phyloP scores from a whole-genome alignment of 2,113 vertebrate species.

The Forbesichthys papilliferus region DNA sequence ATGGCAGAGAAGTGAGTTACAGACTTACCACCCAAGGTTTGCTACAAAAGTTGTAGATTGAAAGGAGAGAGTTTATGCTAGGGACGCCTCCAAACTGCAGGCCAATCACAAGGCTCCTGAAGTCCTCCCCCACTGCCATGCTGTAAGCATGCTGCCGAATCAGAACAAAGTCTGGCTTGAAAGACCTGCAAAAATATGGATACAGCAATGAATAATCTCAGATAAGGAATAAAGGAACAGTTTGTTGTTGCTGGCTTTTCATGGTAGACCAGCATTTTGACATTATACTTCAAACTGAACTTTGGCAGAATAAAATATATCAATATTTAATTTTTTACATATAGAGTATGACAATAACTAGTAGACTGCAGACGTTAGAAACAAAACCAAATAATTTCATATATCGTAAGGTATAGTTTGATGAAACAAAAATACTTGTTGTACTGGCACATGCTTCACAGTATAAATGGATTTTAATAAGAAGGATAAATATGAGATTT shows the following conservation, averaged over 20 bases:
- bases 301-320: not conserved
- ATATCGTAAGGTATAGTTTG: too few relatives aligned
- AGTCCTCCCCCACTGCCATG: slow-evolving; percentile 93
- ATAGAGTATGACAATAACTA: too few relatives aligned
- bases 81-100: slow-evolving; percentile 88
- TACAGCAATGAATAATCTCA: not conserved
- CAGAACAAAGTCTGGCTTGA: slow-evolving; percentile 92
- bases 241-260: slow-evolving; percentile 1
- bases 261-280: not conserved
- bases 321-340: too few relatives aligned
- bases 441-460: too few relatives aligned
- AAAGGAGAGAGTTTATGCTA: slow-evolving; percentile 89
- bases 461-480: too few relatives aligned
- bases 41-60: slow-evolving; percentile 99
- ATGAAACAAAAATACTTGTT: too few relatives aligned
- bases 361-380: too few relatives aligned
- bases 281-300: too few relatives aligned
- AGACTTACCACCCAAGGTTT: slow-evolving; percentile 96
- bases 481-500: too few relatives aligned
- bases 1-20: not conserved
- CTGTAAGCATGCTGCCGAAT: slow-evolving; percentile 93
- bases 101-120: slow-evolving; percentile 90
- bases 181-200: slow-evolving; percentile 76
- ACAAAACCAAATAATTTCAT: too few relatives aligned
- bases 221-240: not conserved